Evolutionary conservation across 2,113 vertebrate species (phyloP).

Genomic region (Actenoides hombroni): DNA sequence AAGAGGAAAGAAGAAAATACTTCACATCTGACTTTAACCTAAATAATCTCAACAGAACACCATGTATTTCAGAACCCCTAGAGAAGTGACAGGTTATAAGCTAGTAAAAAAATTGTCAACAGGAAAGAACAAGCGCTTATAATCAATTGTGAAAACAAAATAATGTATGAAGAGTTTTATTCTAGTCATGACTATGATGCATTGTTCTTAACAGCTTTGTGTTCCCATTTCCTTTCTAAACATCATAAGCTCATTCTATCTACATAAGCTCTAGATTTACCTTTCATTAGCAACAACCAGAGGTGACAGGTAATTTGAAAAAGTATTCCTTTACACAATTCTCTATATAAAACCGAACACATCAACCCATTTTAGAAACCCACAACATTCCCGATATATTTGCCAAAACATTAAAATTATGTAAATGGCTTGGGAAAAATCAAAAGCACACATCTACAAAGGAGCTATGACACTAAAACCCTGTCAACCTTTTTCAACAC

Average conservation of each 20-base stretch:
- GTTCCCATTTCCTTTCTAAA: neutral
- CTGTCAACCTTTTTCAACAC: neutral
- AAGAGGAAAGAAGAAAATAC: neutral
- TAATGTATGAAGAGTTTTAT: neutral
- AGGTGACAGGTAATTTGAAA: neutral
- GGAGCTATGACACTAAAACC: neutral
- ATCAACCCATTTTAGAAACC: neutral
- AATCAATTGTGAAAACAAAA: neutral
- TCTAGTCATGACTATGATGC: neutral
- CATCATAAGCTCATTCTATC: neutral
- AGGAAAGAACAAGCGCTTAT: neutral
- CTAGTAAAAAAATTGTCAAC: neutral
- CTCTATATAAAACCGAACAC: neutral
- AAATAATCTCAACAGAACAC: neutral
- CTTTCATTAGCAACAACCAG: neutral
- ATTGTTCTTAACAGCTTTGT: neutral
- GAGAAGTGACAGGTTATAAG: neutral
- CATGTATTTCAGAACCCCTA: neutral
- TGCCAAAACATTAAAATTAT: neutral
- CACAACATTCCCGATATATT: neutral
- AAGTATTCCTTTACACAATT: neutral
- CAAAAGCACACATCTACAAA: neutral
- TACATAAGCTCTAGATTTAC: neutral
- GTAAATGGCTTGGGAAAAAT: neutral
- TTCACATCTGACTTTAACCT: neutral